Base-by-base conservation (phyloP, 1,140 invertebrate genomes). In the Mactra quadrangularis region DNA sequence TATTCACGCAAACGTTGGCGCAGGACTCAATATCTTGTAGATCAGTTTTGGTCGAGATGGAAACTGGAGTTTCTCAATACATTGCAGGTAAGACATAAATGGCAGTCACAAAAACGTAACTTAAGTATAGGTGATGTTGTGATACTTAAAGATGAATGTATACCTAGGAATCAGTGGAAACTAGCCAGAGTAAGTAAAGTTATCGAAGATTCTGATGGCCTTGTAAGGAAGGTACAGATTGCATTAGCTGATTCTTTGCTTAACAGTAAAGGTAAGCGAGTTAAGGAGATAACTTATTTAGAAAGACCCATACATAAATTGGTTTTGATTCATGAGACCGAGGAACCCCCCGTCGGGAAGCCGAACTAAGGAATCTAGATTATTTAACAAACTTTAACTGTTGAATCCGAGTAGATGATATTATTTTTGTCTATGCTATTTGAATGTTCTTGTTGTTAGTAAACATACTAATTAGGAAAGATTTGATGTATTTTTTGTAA, bases 271-370 rank as follows among this genome's bases (percentile, higher is more conserved):
- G 59, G 84, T 77, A 1, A 72, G 77, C 38, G 41, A 31, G 11
- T 57, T 41, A 25, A 33, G 84, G n/a, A n/a, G n/a, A n/a, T n/a
- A n/a, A n/a, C 31, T 15, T 35, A 35, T 13, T 55, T 76, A 19
- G 55, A 19, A 27, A 33, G 81, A 25, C 82, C 86, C 27, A 50
- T 87, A 47, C 31, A 72, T 22, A 87, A 87, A 53, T 50, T 87
- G 29, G 72, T 68, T 74, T 35, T 82, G 9, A 11, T 81, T 3
- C 50, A 75, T 27, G 83, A 83, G 50, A 29, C 29, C 2, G 68
- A 84, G 4, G 52, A 25, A 25, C 52, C 22, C 47, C 70, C 15
- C n/a, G 70, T 25, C n/a, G n/a, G n/a, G n/a, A n/a, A n/a, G n/a
- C n/a, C n/a, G n/a, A n/a, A n/a, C n/a, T n/a, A n/a, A n/a, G n/a